These are phyloP conservation scores for Tachina lurida DNA, from an alignment of 2,888 invertebrate species.

Conservation along the genomic window DNA sequence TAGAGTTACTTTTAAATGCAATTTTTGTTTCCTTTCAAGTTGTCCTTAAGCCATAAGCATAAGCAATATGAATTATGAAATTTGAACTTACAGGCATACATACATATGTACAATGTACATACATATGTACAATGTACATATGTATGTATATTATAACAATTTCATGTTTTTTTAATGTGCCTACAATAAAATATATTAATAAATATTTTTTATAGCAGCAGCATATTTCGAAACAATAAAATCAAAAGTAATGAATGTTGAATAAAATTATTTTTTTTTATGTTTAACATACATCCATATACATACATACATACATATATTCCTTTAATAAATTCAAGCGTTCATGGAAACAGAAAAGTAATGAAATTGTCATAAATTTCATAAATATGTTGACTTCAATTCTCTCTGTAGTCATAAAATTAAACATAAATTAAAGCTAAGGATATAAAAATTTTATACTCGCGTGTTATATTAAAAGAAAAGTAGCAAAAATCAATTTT, in stretches of 20 bases:
- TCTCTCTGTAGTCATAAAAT: conserved; percentile 48
- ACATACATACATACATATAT: neutral
- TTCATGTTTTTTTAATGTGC: conserved; percentile 9
- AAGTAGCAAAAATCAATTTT: no score
- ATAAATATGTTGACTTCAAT: conserved; percentile 61
- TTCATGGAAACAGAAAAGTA: conserved; percentile 55
- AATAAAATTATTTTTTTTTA: conserved; percentile 28
- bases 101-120: no score
- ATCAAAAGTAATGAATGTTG: conserved; percentile 55
- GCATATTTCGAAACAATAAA: conserved; percentile 58
- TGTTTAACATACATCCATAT: neutral
- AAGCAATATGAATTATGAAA: no score
- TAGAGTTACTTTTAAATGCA: no score
- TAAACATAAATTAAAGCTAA: conserved; percentile 39
- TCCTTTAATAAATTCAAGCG: conserved; percentile 14
- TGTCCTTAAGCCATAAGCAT: no score
- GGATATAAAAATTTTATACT: neutral
- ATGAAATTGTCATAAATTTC: conserved; percentile 72
- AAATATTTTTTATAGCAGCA: conserved; percentile 9
- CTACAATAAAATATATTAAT: conserved; percentile 27
- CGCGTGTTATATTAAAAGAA: no score
- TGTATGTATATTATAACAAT: neutral
- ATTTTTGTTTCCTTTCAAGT: no score
- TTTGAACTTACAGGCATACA: no score
- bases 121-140: no score